phyloP scores from a whole-genome alignment of 2,888 invertebrate genomes.

The Cryptosula pallasiana region DNA sequence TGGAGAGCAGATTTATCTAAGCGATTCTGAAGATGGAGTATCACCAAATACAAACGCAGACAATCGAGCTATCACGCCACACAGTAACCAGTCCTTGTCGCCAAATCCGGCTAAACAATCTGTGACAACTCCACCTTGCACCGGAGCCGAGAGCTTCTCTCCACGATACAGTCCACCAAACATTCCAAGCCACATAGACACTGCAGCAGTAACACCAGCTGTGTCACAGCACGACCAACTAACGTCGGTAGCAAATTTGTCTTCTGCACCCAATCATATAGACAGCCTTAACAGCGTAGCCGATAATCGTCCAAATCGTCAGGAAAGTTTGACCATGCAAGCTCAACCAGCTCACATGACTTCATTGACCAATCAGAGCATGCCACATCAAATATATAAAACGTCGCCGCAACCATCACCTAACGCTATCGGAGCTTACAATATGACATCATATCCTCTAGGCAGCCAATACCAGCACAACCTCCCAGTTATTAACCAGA shows the following conservation, averaged over 20 bases:
- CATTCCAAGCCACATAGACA: neutral
- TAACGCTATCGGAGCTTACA: neutral
- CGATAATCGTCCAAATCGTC: neutral
- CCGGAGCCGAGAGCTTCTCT: constrained; percentile 3
- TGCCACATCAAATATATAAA: constrained; percentile 2
- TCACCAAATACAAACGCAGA: neutral
- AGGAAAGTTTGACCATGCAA: neutral
- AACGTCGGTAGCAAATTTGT: neutral
- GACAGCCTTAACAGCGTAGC: constrained; percentile 2
- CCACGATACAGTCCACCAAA: constrained; percentile 18
- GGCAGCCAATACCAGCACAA: neutral
- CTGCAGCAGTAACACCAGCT: neutral
- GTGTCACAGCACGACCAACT: neutral
- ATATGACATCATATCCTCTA: neutral
- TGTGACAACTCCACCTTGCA: neutral
- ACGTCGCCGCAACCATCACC: constrained; percentile 19
- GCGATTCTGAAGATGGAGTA: constrained; percentile 9
- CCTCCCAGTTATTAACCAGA: neutral
- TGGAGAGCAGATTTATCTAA: constrained; percentile 35
- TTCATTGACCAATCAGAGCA: neutral
- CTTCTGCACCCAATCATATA: neutral
- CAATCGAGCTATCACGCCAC: constrained; percentile 3
- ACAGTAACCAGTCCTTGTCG: neutral
- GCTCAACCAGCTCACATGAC: neutral
- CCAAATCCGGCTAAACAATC: neutral